These are phyloP conservation scores for Cydia fagiglandana DNA, from an alignment of 1,140 invertebrate genomes.

Conservation along the genomic window DNA sequence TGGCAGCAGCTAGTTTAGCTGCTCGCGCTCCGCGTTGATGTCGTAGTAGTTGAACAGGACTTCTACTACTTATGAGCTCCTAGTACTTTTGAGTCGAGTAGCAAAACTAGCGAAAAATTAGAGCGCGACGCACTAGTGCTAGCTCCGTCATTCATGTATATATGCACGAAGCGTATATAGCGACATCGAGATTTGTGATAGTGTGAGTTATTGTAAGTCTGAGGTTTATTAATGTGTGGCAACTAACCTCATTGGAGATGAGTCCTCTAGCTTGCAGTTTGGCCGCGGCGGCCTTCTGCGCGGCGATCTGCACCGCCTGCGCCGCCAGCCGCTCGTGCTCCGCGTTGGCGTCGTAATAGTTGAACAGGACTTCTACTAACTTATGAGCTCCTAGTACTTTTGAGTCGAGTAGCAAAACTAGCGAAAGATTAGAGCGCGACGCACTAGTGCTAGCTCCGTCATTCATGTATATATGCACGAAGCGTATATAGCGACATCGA, in stretches of 20 bases:
- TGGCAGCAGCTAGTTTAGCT: slow-evolving; percentile 62
- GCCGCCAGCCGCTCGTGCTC: slow-evolving; percentile 73
- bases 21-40: slow-evolving; percentile 72
- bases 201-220: too few species aligned
- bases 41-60: slow-evolving; percentile 77
- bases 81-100: too few species aligned
- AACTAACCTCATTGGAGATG: slow-evolving; percentile 50
- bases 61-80: slow-evolving; percentile 42
- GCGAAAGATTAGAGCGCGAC: too few species aligned
- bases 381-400: neutral
- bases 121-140: too few species aligned
- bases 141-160: too few species aligned
- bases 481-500: too few species aligned
- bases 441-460: too few species aligned
- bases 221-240: too few species aligned
- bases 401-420: neutral
- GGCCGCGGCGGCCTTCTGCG: slow-evolving; percentile 63
- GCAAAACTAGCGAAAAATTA: too few species aligned
- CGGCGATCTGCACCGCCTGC: slow-evolving; percentile 70
- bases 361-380: slow-evolving; percentile 62
- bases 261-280: slow-evolving; percentile 56
- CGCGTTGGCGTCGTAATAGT: slow-evolving; percentile 76
- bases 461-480: too few species aligned
- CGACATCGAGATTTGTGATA: too few species aligned
- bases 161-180: too few species aligned